Evolutionary conservation across 2,888 invertebrate genomes (phyloP).

Genomic region (Heliconius hortense): DNA sequence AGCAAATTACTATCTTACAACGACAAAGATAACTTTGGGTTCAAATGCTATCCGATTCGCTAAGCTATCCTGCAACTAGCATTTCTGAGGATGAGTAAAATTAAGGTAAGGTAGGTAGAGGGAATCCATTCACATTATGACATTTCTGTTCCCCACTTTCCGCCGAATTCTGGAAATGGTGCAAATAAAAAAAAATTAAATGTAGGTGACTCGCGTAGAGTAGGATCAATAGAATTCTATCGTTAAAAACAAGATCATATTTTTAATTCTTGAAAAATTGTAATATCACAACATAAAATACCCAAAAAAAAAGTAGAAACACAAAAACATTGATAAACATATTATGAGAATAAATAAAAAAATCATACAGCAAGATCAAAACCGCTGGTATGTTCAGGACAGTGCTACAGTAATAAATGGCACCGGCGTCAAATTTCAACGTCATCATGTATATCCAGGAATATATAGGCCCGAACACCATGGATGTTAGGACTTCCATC

Average conservation of each 20-base stretch:
- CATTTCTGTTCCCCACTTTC: too few species aligned
- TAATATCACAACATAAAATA: neutral
- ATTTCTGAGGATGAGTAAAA: too few species aligned
- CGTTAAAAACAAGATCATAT: too few species aligned
- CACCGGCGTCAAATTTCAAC: constrained; percentile 83
- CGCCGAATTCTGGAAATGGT: too few species aligned
- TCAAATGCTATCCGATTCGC: too few species aligned
- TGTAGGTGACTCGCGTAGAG: too few species aligned
- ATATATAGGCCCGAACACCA: constrained; percentile 87
- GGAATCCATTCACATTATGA: too few species aligned
- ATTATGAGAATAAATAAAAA: constrained; percentile 25
- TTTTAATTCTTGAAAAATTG: neutral
- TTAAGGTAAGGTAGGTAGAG: too few species aligned
- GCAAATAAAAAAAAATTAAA: neutral
- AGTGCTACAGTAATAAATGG: constrained; percentile 85
- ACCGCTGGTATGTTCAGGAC: constrained; percentile 84
- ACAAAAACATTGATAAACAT: neutral
- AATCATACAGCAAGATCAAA: constrained; percentile 81
- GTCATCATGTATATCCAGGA: constrained; percentile 86
- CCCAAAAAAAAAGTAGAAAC: neutral
- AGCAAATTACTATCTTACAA: too few species aligned
- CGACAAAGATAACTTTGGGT: neutral
- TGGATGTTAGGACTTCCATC: constrained; percentile 86
- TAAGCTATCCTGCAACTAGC: too few species aligned
- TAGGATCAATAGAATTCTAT: too few species aligned